Base-by-base conservation (phyloP, 2,888 invertebrate genomes). In the Parelbella ahira region DNA sequence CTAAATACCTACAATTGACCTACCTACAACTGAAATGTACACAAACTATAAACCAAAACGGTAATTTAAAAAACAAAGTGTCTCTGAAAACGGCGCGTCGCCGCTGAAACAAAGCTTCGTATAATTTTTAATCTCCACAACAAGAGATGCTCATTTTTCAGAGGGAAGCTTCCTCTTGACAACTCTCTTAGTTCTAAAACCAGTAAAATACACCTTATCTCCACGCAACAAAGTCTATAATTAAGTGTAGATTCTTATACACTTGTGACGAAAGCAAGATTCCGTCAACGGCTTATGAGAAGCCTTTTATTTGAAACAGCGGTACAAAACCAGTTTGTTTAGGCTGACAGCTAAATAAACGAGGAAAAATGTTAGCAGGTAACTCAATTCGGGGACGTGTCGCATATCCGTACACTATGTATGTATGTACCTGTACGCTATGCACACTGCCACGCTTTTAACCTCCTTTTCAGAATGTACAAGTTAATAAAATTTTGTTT, bases 111-210 rank as follows among this genome's bases (percentile, higher is more conserved):
- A 76, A 80, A 75, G 66, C 58, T 32, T 32, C 45, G 68, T 63
- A 71, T 81, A 76, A 80, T 82, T 82, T 84, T 84, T 82, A 83
- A 83, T 83, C 82, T 68, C 74, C 60, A 72, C 75, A 64, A 66
- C 68, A 61, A 61, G 78, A 71, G 75, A 73, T 78, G 82, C 70
- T 84, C 82, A 81, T 83, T 84, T 84, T 80, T 83, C 81, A 77
- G 70, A 51, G 54, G 49, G 59, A 64, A 32, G 28, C 47, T 41
- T 39, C 57, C 64, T 64, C 49, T 42, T 23, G 56, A 55, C 44
- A 49, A 41, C 33, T 39, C 47, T 51, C 50, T 57, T 53, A 53
- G 29, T 43, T n/a, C 18, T 6, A 4, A 1, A 21, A 46, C 52
- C 47, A 5, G 23, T 2, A 67, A 58, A 63, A 39, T 45, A 23